Conservation (phyloP, 92 coral and sea anemone species). For the Epizoanthus scotinus region DNA sequence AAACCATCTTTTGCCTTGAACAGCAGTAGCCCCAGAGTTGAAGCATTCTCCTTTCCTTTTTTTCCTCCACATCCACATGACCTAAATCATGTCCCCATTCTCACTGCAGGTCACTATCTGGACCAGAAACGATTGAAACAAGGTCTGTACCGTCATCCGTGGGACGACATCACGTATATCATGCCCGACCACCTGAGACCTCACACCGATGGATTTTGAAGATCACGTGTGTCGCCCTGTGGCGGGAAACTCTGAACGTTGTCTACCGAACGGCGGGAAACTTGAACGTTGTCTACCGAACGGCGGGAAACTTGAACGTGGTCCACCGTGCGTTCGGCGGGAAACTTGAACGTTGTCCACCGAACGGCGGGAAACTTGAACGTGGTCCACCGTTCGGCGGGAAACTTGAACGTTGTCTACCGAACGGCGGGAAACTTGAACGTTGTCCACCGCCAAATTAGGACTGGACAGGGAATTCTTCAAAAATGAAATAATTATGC, state of each 20-base stretch:
- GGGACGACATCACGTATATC: constrained; percentile 99
- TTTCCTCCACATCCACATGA: too few relatives aligned
- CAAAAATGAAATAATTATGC: too few relatives aligned
- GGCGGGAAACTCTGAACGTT: constrained; percentile 18
- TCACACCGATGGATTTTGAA: constrained; percentile 94
- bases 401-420: neutral
- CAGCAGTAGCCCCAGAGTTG: neutral
- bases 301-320: too few relatives aligned
- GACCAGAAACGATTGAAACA: constrained; percentile 95
- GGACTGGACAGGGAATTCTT: neutral
- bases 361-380: constrained; percentile 22
- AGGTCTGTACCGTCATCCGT: constrained; percentile 98
- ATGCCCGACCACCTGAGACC: constrained; percentile 93
- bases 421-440: constrained; percentile 5
- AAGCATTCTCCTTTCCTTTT: neutral
- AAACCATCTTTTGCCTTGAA: too few relatives aligned
- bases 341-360: neutral
- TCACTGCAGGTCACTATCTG: constrained; percentile 87
- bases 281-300: neutral
- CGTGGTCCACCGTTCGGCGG: too few relatives aligned
- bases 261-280: constrained; percentile 13
- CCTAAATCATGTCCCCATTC: neutral
- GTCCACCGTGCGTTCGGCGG: too few relatives aligned
- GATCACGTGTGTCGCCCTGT: neutral
- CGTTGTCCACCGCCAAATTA: constrained; percentile 20